Evolutionary conservation across 2,113 vertebrate species (phyloP), one percentile per base, ranked within the genome.

Genomic region (Vulpes lagopus): DNA sequence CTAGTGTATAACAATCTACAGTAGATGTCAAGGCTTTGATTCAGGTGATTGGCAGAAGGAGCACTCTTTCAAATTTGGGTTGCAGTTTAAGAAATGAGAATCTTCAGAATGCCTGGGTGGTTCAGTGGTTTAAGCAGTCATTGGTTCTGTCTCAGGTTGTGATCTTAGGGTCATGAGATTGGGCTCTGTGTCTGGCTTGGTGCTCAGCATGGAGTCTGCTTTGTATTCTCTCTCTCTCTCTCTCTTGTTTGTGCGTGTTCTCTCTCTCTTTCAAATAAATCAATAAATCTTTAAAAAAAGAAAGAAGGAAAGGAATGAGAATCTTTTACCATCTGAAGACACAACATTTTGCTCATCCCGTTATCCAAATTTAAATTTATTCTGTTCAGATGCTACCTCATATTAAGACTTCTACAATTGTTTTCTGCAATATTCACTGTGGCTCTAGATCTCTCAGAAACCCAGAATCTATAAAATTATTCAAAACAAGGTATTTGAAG

Each of bases 401-500:
- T 35, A 96, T 95, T 9, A 84, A 89, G 71, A 76, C 78, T 92
- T 35, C 83, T 94, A 60, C 30, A 14, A 38, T 64, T 98, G 43
- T 64, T 98, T 81, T 23, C 90, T 91, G 30, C 57, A 89, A 91
- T 83, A 59, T 97, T 92, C 86, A 76, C 49, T 96, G 79, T 95
- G 22, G 16, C 57, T 98, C 88, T 88, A 78, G 15, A 73, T 53
- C 8, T 9, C 92, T 91, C 84, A 96, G 96, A 97, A 73, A 97
- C 55, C 8, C 85, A 91, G 94, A 88, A 74, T 11, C 14, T 92
- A 27, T 43, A 51, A 97, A 97, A 57, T 74, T 91, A 95, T 23
- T 89, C 64, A 96, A 62, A 88, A 64, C 38, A 94, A 87, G 51
- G 22, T 62, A 96, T 97, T 95, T 38, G 89, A 97, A 55, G 38